Evolutionary conservation across 2,113 vertebrate species (phyloP).

Genomic region (Poeciliopsis occidentalis): DNA sequence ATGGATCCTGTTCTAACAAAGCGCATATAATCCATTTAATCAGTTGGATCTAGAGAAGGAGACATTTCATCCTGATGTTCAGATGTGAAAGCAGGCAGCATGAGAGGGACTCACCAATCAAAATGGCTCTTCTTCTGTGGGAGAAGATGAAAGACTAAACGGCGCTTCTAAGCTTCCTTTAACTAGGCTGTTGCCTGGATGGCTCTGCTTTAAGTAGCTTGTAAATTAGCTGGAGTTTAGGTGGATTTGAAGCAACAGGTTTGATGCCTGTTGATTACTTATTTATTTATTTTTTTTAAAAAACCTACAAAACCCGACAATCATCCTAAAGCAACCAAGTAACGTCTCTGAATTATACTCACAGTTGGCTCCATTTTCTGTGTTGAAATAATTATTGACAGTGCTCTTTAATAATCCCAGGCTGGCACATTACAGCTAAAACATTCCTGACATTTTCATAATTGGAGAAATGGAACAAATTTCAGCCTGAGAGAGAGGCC

Average conservation of each 20-base stretch:
- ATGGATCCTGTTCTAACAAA: constrained; percentile 34
- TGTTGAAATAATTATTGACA: constrained; percentile 27
- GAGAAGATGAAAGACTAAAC: constrained; percentile 30
- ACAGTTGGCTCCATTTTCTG: constrained; percentile 2
- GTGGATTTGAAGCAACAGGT: constrained; percentile 74
- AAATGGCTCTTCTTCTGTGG: constrained; percentile 42
- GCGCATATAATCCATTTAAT: constrained; percentile 52
- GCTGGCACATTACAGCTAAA: constrained; percentile 28
- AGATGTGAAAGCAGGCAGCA: too few species aligned
- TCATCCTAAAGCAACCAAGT: too few species aligned
- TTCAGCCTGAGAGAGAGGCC: constrained; percentile 17
- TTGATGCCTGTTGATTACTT: constrained; percentile 69
- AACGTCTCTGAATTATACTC: constrained; percentile 14
- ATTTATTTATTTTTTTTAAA: constrained; percentile 43
- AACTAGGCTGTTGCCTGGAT: background rate
- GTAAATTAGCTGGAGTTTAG: background rate
- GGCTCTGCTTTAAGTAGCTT: background rate
- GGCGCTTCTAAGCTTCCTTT: background rate
- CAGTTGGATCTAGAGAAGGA: constrained; percentile 8
- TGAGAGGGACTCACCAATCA: too few species aligned
- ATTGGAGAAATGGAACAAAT: constrained; percentile 26
- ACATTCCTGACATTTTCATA: constrained; percentile 42
- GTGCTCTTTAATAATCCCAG: constrained; percentile 31
- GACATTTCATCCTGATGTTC: constrained; percentile 35
- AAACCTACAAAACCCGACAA: background rate